Conservation (phyloP, 2,888 invertebrate genomes). For the Pterostichus niger region DNA sequence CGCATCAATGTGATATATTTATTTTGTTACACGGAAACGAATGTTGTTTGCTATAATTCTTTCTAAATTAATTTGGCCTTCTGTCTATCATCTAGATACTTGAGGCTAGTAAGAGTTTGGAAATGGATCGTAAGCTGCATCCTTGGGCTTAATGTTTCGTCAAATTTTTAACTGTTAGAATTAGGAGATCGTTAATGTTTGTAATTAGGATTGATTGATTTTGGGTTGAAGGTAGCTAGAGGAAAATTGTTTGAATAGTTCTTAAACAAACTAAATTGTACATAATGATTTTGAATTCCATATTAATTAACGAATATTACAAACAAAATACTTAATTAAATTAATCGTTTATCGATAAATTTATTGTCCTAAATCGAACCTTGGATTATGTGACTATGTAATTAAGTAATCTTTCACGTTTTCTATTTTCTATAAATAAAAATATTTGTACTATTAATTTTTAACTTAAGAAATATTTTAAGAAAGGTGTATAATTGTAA, state of each 20-base stretch:
- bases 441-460: too few relatives aligned
- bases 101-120: neutral
- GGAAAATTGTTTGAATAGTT: too few relatives aligned
- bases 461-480: too few relatives aligned
- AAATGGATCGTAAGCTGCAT: constrained; percentile 1
- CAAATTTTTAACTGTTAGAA: neutral
- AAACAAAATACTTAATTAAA: neutral
- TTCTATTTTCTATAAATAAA: too few relatives aligned
- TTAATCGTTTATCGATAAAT: neutral
- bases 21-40: constrained; percentile 1
- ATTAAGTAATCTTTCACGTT: too few relatives aligned
- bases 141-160: constrained; percentile 21
- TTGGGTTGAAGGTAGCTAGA: neutral
- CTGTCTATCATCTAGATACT: neutral
- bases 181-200: neutral
- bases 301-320: neutral
- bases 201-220: constrained; percentile 12
- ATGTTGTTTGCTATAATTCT: constrained; percentile 19
- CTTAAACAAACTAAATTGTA: too few relatives aligned
- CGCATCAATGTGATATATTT: neutral
- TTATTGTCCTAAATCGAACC: too few relatives aligned
- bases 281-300: neutral
- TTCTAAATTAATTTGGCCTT: constrained; percentile 21
- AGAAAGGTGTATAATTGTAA: too few relatives aligned
- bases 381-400: too few relatives aligned